Conservation (phyloP, 2,797 vertebrate genomes). For the Morelia viridis region DNA sequence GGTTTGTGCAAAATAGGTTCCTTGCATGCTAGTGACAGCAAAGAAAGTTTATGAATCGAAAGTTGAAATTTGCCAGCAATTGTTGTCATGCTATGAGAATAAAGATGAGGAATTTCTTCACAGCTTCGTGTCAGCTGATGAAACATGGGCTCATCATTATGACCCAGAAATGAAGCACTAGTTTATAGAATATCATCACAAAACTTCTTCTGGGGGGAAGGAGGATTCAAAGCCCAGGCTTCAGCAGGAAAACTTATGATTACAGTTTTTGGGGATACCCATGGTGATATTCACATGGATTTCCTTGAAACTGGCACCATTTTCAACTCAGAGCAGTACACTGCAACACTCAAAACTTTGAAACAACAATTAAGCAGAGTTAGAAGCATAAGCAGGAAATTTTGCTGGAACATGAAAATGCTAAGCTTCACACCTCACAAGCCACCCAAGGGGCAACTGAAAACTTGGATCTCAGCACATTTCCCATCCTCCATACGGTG, state of each 20-base stretch:
- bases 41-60: background rate
- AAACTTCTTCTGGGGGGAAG: background rate
- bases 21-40: background rate
- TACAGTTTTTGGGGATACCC: background rate
- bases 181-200: background rate
- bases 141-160: background rate
- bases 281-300: background rate
- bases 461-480: background rate
- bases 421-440: background rate
- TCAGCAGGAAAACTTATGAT: background rate
- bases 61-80: background rate
- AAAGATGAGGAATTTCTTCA: background rate
- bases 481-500: background rate
- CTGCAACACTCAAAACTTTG: background rate
- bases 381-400: background rate
- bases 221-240: background rate
- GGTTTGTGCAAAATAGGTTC: background rate
- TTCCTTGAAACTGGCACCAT: background rate
- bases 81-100: background rate
- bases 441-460: background rate
- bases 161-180: background rate
- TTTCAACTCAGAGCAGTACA: background rate
- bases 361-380: background rate
- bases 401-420: background rate
- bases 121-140: background rate